phyloP scores from a whole-genome alignment of 2,113 vertebrate species.

The Petrocephalus zakoni region DNA sequence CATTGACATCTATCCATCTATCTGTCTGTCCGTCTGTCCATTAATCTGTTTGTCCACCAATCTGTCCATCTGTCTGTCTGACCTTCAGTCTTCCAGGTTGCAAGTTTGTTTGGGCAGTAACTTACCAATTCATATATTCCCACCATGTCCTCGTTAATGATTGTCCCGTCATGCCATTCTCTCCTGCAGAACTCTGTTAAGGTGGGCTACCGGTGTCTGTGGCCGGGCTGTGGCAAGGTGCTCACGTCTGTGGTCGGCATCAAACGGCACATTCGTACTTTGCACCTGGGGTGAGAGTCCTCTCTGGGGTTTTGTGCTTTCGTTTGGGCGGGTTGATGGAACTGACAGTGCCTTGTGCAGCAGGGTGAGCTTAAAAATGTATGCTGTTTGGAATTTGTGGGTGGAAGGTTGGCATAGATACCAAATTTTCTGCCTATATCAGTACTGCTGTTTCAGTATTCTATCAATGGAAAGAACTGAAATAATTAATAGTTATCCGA shows the following conservation, averaged over 20 bases:
- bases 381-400: not conserved
- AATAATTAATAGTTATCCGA: not conserved
- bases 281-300: conserved; percentile 76
- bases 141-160: not conserved
- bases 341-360: not conserved
- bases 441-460: not conserved
- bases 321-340: not conserved
- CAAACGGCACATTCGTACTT: conserved; percentile 79
- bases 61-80: not conserved
- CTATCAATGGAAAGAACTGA: not conserved
- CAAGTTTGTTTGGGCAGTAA: not conserved
- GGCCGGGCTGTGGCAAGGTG: conserved; percentile 82
- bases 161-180: not conserved
- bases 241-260: conserved; percentile 85
- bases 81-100: not conserved
- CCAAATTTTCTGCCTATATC: not conserved
- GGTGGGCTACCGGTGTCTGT: conserved; percentile 81
- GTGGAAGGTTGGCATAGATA: not conserved
- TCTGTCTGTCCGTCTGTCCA: too few species aligned
- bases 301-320: not conserved
- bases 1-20: not conserved
- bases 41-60: too few species aligned
- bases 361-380: not conserved
- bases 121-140: not conserved
- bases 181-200: conserved; percentile 73